These are phyloP conservation scores for Psittacula derbiana DNA, from an alignment of 2,797 vertebrate species.

Conservation along the genomic window DNA sequence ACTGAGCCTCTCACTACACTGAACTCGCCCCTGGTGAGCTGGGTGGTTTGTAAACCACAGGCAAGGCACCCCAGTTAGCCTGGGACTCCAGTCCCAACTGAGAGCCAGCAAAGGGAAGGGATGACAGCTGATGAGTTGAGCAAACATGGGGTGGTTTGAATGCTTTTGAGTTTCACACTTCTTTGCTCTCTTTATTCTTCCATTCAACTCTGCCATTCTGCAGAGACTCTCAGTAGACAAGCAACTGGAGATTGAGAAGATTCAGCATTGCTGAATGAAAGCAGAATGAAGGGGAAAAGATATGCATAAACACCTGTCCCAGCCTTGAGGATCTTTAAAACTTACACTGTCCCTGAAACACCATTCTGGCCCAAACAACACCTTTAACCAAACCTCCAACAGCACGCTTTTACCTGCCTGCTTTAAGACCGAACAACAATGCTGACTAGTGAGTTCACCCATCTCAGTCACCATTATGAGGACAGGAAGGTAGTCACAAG, in stretches of 20 bases:
- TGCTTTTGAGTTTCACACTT: background rate
- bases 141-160: accelerated
- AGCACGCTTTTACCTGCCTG: background rate
- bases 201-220: background rate
- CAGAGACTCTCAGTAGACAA: background rate
- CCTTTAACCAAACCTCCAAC: background rate
- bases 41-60: background rate
- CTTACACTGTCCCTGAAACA: background rate
- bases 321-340: background rate
- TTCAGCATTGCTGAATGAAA: background rate
- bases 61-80: background rate
- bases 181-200: background rate
- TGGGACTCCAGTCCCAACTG: background rate
- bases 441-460: background rate
- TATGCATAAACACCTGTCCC: background rate
- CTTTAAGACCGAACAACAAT: background rate
- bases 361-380: background rate
- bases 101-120: background rate
- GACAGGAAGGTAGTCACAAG: constrained; percentile 38
- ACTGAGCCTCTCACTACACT: background rate
- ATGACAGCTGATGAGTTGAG: background rate
- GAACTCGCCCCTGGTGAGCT: background rate
- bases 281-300: background rate
- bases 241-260: background rate
- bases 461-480: background rate